Evolutionary conservation across 2,888 invertebrate genomes (phyloP).

Genomic region (Orgyia antiqua): DNA sequence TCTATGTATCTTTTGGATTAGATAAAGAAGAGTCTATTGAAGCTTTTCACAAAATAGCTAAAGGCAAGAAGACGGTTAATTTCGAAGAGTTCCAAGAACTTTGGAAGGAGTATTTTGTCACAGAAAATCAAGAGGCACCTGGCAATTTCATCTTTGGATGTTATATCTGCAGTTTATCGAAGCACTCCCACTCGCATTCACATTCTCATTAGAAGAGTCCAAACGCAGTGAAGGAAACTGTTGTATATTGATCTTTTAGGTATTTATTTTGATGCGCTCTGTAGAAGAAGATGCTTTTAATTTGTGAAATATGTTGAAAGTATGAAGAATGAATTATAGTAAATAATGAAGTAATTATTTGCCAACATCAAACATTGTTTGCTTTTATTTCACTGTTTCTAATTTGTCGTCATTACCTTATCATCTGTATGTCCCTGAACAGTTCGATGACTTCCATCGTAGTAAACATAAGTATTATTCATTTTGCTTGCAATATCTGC

Average conservation of each 20-base stretch:
- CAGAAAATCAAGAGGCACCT: constrained; percentile 86
- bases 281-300: background rate
- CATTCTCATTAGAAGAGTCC: constrained; percentile 11
- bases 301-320: background rate
- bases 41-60: constrained; percentile 88
- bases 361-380: background rate
- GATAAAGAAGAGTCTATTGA: constrained; percentile 84
- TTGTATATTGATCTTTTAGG: background rate
- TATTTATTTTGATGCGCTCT: background rate
- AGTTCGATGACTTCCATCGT: too few relatives aligned
- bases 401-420: background rate
- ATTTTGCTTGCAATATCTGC: too few relatives aligned
- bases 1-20: constrained; percentile 88
- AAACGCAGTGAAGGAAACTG: background rate
- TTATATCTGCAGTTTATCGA: constrained; percentile 31
- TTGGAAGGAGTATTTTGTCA: constrained; percentile 91
- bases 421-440: too few relatives aligned
- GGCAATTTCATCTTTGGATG: constrained; percentile 89
- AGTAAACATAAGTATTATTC: too few relatives aligned
- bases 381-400: background rate
- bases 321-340: background rate
- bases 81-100: constrained; percentile 87
- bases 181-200: constrained; percentile 25
- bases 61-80: constrained; percentile 84
- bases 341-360: background rate